phyloP scores from a whole-genome alignment of 2,888 invertebrate genomes.

The Pediacus dermestoides region DNA sequence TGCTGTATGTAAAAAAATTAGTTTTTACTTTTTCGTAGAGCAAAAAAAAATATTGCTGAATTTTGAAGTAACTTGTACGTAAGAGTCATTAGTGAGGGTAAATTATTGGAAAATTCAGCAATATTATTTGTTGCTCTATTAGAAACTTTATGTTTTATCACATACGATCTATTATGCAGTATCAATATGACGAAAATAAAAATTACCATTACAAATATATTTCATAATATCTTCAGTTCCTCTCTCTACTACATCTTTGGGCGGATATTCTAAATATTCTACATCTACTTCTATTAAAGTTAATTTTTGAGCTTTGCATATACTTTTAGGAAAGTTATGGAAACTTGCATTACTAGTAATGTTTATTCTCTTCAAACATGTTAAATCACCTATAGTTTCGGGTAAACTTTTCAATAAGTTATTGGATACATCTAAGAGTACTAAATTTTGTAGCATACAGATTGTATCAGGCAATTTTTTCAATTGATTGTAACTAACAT shows the following conservation, averaged over 20 bases:
- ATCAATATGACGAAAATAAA: too few species aligned
- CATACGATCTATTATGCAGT: too few species aligned
- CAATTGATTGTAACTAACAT: conserved; percentile 69
- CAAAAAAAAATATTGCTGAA: too few species aligned
- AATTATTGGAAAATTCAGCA: too few species aligned
- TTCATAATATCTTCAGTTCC: conserved; percentile 65
- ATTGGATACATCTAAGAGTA: conserved; percentile 66
- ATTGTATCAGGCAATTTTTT: conserved; percentile 67
- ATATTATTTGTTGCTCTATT: too few species aligned
- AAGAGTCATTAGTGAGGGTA: too few species aligned
- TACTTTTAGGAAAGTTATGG: conserved; percentile 59
- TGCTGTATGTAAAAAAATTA: too few species aligned
- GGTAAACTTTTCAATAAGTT: conserved; percentile 67
- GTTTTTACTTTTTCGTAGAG: too few species aligned
- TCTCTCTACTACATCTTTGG: conserved; percentile 55
- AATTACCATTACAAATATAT: conserved; percentile 60
- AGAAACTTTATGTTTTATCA: too few species aligned
- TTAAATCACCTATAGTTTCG: conserved; percentile 60
- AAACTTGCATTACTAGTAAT: conserved; percentile 59
- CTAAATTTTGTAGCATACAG: conserved; percentile 60
- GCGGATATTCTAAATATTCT: conserved; percentile 63
- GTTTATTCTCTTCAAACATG: conserved; percentile 59
- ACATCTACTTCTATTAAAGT: conserved; percentile 60
- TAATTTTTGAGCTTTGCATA: conserved; percentile 64
- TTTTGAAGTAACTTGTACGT: too few species aligned